A percentile compares a stretch with the other conserved stretches of the same genome.
phyloP scores from a whole-genome alignment of 2,797 vertebrate species.

The Sebastes wilsoni region DNA sequence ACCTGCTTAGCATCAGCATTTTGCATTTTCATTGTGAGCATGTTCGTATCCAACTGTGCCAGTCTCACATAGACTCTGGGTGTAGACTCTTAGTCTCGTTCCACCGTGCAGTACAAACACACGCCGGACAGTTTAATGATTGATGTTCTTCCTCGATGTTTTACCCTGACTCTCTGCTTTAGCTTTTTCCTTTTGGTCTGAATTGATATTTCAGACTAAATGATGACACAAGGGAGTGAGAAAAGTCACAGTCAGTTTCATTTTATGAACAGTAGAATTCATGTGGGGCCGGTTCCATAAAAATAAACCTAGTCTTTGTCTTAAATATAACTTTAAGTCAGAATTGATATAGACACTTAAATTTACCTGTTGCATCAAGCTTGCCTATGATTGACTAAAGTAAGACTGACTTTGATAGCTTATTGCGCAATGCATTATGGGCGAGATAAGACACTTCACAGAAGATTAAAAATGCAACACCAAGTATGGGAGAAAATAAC shows the following conservation, averaged over 20 bases:
- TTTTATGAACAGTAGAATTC: neutral
- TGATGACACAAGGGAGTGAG: neutral
- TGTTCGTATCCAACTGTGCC: neutral
- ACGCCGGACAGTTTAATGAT: slow-evolving; percentile 25
- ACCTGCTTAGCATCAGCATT: neutral
- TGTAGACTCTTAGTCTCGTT: neutral
- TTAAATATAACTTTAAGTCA: too few relatives aligned
- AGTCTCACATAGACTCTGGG: neutral
- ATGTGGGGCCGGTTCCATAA: neutral
- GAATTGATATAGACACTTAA: too few relatives aligned
- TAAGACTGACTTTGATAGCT: too few relatives aligned
- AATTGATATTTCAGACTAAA: neutral
- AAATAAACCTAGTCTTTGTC: too few relatives aligned
- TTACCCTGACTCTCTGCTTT: neutral
- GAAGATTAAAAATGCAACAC: too few relatives aligned
- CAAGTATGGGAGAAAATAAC: too few relatives aligned
- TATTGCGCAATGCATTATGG: too few relatives aligned
- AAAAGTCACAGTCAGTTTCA: neutral
- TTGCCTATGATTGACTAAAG: too few relatives aligned
- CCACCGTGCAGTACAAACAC: neutral
- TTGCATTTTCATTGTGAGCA: slow-evolving; percentile 1
- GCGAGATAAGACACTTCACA: too few relatives aligned
- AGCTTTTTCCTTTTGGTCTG: slow-evolving; percentile 9
- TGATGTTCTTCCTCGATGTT: neutral
- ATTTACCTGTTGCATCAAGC: too few relatives aligned